Base-by-base conservation (phyloP, 2,888 invertebrate genomes). In the Rotaria magnacalcarata region DNA sequence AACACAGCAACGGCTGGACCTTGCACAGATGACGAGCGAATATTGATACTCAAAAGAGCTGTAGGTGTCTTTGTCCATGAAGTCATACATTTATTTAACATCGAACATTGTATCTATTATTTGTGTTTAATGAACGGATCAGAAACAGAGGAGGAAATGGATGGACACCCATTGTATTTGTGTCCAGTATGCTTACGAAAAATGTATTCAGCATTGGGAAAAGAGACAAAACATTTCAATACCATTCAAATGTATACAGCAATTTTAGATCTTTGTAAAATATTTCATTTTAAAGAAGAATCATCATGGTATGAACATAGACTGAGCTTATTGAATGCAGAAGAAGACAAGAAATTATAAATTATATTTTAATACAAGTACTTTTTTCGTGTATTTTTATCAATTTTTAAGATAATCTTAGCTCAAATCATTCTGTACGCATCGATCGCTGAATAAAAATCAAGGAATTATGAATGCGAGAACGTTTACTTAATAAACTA, bases 91-190 rank as follows among this genome's bases (percentile, higher is more conserved):
- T 21, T 58, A 60, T 85, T 85, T 60, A 60, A 43, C 2, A 1
- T 85, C 41, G 60, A 85, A 60, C 85, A 85, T 85, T 85, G 85
- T 47, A 85, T n/a, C n/a, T n/a, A n/a, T n/a, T n/a, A n/a, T n/a
- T n/a, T n/a, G n/a, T n/a, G n/a, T n/a, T n/a, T n/a, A 27, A 85
- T 85, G 85, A 85, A 85, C n/a, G 85, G 85, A 58, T 0, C 60
- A 19, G 60, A 85, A 60, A 24, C 24, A 14, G 43, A 24, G 21
- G 27, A 60, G n/a, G 85, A 85, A 85, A n/a, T 58, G 34, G 85
- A 85, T n/a, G n/a, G 43, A 56, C 41, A 58, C 43, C 67, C 67
- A 27, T 43, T 85, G 24, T 67, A 67, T 85, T 21, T 85, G 0
- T 85, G 60, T 47, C 85, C 85, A 43, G 21, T 85, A n/a, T 85